phyloP scores from a whole-genome alignment of 2,888 invertebrate genomes.

The Willowsia nigromaculata region DNA sequence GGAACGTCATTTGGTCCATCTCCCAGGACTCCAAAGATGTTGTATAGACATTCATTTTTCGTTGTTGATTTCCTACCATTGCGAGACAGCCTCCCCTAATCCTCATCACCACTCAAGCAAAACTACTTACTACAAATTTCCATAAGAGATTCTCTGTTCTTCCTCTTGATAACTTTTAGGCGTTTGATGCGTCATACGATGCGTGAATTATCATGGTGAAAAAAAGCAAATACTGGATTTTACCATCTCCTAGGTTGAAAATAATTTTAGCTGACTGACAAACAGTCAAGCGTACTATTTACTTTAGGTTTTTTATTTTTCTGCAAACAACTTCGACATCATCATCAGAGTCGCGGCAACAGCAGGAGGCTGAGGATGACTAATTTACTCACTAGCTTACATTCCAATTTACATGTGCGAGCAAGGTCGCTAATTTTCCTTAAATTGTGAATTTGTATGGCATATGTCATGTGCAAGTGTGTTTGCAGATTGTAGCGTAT shows the following conservation, averaged over 20 bases:
- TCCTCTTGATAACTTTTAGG: not conserved
- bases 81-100: not conserved
- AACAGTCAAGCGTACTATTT: no score
- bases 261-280: not conserved
- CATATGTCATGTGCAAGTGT: not conserved
- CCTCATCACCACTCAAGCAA: slow-evolving; percentile 11
- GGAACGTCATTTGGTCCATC: slow-evolving; percentile 23
- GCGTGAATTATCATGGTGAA: not conserved
- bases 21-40: not conserved
- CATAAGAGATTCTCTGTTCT: not conserved
- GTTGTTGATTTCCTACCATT: not conserved
- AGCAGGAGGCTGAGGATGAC: no score
- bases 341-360: not conserved
- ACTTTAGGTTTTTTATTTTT: not conserved
- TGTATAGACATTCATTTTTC: not conserved
- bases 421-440: not conserved
- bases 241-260: no score
- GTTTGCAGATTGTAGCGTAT: not conserved
- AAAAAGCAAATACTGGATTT: not conserved
- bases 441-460: not conserved
- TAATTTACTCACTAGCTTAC: not conserved
- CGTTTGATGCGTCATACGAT: not conserved
- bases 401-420: not conserved
- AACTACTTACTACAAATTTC: slow-evolving; percentile 14
- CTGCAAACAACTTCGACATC: not conserved